Evolutionary conservation across 2,888 invertebrate species (phyloP).

Genomic region (Brenthis ino): DNA sequence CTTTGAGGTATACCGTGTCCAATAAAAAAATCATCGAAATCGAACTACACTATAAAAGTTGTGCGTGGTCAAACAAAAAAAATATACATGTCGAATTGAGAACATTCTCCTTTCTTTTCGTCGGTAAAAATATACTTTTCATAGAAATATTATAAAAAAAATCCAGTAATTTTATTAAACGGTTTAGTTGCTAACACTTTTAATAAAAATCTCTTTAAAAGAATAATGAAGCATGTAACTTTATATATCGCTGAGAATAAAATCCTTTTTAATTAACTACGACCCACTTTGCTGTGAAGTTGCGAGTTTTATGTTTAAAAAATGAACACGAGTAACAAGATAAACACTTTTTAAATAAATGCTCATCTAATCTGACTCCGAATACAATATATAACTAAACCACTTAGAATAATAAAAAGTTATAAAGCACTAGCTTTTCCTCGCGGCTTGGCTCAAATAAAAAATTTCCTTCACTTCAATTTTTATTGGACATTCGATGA

Average conservation of each 20-base stretch:
- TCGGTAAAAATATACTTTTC: neutral
- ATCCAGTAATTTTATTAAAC: neutral
- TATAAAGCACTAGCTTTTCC: no score
- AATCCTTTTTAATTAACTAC: constrained; percentile 38
- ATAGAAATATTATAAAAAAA: neutral
- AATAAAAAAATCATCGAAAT: no score
- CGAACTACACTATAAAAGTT: no score
- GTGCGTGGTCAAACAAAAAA: no score
- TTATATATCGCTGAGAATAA: constrained; percentile 29
- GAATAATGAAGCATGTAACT: constrained; percentile 26
- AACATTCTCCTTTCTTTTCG: no score
- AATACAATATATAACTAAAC: neutral
- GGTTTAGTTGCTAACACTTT: constrained; percentile 14
- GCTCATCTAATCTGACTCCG: neutral
- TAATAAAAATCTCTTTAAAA: constrained; percentile 19
- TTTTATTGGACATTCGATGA: no score
- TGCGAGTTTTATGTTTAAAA: constrained; percentile 20
- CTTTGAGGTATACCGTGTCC: no score
- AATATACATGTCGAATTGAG: no score
- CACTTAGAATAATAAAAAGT: no score
- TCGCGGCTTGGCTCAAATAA: no score
- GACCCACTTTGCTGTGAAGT: constrained; percentile 27
- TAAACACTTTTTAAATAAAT: constrained; percentile 23
- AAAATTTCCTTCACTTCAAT: no score
- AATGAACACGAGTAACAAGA: constrained; percentile 20